Evolutionary conservation across 2,797 vertebrate species (phyloP), one percentile per base, ranked within the genome.

Genomic region (Cottoperca gobio): DNA sequence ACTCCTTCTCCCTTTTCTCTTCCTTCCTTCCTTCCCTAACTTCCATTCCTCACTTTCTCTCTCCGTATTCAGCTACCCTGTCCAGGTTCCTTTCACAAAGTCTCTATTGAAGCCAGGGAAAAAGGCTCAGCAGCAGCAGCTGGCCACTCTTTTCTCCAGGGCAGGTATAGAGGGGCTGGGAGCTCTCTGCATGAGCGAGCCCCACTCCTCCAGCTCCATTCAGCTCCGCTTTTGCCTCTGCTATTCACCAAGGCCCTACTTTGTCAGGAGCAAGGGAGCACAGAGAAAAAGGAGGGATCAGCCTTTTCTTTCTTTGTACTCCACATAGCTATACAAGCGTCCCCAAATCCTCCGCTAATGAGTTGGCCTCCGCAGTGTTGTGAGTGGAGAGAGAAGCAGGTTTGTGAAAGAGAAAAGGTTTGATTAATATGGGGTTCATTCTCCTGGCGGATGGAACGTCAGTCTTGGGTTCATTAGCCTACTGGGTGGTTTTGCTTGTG

Each of bases 141-240:
- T 95, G 94, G 91, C 77, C 90, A 8, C 78, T 90, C 91, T 91
- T 92, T 91, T 93, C 91, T 92, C 85, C 88, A 48, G 73, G 76
- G 76, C 85, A 93, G 92, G 92, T 93, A 93, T 88, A 88, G 87
- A 92, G 86, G 87, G 71, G 84, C 86, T 89, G 93, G 88, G 91
- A 90, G 91, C 87, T 90, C 91, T 88, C 93, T 92, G 93, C 92
- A 93, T 94, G 93, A 93, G 84, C 76, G 87, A 91, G 90, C 87
- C 90, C 86, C 90, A 71, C 89, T 90, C 84, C 87, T 91, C 85
- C 80, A 63, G 77, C 79, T 84, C 90, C 89, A 92, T 94, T 93
- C 88, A 94, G 78, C 84, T 43, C 83, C 61, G 76, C 89, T 73
- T 87, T 88, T 77, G 73, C 85, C 85, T 84, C 78, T 26, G 3